phyloP scores from a whole-genome alignment of 2,888 invertebrate species.

The Allygus modestus region DNA sequence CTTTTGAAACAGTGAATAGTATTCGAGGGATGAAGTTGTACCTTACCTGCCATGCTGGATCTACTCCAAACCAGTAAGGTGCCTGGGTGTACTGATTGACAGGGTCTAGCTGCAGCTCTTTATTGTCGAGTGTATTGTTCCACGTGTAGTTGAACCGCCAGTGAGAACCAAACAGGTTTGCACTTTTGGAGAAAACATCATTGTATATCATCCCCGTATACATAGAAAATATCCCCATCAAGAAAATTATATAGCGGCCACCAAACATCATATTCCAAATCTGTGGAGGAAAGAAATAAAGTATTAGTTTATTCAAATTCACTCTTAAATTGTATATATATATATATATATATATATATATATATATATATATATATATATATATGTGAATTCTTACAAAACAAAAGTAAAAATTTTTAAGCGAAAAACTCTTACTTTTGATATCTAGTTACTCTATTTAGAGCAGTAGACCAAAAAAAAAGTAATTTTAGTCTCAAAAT shows the following conservation, averaged over 20 bases:
- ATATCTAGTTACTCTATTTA: too few species aligned
- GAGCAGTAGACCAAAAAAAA: too few species aligned
- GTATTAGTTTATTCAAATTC: too few species aligned
- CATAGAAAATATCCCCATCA: conserved; percentile 88
- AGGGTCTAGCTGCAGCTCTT: conserved; percentile 75
- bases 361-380: too few species aligned
- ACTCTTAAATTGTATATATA: too few species aligned
- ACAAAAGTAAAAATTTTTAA: too few species aligned
- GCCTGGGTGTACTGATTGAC: conserved; percentile 72
- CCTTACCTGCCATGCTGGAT: conserved; percentile 84
- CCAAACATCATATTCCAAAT: conserved; percentile 87
- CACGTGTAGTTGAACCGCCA: conserved; percentile 76
- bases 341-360: too few species aligned
- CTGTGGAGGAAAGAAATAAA: conserved; percentile 73
- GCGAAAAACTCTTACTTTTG: too few species aligned
- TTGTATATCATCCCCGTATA: conserved; percentile 89
- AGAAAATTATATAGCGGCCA: conserved; percentile 86
- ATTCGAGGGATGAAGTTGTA: too few species aligned
- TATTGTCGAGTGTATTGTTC: conserved; percentile 62
- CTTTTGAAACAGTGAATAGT: too few species aligned
- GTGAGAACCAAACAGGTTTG: conserved; percentile 84
- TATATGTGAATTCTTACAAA: too few species aligned
- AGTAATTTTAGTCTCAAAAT: too few species aligned
- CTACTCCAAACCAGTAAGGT: conserved; percentile 85
- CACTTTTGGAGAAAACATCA: conserved; percentile 86